Evolutionary conservation across 2,888 invertebrate species (phyloP).

Genomic region (Drosophila villosipedis): DNA sequence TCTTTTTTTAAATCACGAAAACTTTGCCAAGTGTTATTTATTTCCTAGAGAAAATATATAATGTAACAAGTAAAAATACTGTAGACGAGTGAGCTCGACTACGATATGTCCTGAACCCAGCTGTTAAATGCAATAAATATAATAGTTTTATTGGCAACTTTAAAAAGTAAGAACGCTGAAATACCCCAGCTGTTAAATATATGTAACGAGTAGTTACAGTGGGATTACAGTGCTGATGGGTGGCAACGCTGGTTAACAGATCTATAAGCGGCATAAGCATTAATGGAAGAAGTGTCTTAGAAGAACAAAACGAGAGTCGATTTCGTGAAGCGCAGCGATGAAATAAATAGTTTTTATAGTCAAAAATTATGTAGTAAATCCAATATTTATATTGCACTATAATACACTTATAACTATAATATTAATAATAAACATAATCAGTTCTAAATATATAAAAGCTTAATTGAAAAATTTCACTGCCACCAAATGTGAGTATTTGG

Average conservation of each 20-base stretch:
- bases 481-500: no score
- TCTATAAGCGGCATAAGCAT: no score
- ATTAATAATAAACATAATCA: neutral
- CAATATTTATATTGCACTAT: neutral
- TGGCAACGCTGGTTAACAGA: no score
- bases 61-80: neutral
- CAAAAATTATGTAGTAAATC: neutral
- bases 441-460: neutral
- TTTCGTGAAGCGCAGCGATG: no score
- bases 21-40: neutral
- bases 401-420: neutral
- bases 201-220: no score
- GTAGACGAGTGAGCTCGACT: neutral
- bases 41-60: neutral
- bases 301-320: no score
- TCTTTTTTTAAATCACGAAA: neutral
- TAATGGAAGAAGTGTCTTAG: no score
- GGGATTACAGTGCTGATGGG: no score
- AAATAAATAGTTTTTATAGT: neutral
- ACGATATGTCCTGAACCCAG: neutral
- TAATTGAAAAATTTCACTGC: no score
- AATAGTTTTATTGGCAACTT: no score
- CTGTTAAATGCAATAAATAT: neutral
- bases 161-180: no score
- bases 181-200: neutral